Base-by-base conservation (phyloP, 2,888 invertebrate species). In the Sinhomidia bicolor region DNA sequence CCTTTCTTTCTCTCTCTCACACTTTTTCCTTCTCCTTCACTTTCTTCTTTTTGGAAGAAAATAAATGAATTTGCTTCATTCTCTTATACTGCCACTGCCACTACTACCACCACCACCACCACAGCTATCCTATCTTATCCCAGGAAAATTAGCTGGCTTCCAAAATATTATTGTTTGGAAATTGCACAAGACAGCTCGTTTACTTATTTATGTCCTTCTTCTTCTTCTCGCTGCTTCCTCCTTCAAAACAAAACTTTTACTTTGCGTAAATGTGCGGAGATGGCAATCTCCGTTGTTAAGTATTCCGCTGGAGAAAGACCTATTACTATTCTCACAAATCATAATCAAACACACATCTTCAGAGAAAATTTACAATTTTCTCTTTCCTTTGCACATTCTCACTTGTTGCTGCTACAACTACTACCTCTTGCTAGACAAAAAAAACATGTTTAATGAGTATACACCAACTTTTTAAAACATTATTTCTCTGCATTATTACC, bases 151-250 rank as follows among this genome's bases (percentile, higher is more conserved):
- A 47, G 47, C 44, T 74, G 26, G n/a, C 44, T 47, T 74, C 47
- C 26, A 74, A 74, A 74, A 74, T 74, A 74, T 74, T 74, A 47
- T 74, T 74, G 74, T 47, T 74, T 74, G 47, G 47, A 74, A 74
- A 74, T 74, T 74, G 44, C 74, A 74, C 44, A 65, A 65, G 65
- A 65, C 65, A 74, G 44, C 26, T 74, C 74, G 74, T 74, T 74
- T 47, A 47, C 74, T 74, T 74, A 44, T 74, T 47, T 47, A 47
- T 74, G 74, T 44, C 74, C 74, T 47, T 74, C 44, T 44, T 47
- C 74, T 44, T 44, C 62, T 47, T 17, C 44, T 6, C 5, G 36
- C 36, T 36, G 17, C 36, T 36, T 65, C 32, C 51, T 9, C 47
- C 36, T n/a, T 32, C 26, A 36, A 17, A 17, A 32, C 5, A 4